Evolutionary conservation across 2,888 invertebrate species (phyloP).

Genomic region (Parelbella ahira): DNA sequence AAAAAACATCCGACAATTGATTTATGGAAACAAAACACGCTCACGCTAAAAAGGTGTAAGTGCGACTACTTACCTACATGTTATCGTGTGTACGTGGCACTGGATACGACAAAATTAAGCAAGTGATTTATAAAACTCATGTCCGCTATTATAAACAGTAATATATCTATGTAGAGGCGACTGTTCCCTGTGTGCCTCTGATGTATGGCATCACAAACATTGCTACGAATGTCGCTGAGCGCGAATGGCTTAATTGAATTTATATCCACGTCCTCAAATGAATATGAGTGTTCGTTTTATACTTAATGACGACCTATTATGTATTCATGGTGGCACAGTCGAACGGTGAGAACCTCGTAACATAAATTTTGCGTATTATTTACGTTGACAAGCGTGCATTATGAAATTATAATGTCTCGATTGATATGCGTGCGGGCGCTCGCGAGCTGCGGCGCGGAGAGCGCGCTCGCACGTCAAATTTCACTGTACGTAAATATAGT

Average conservation of each 20-base stretch:
- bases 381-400: constrained; percentile 75
- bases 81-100: constrained; percentile 32
- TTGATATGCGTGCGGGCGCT: constrained; percentile 61
- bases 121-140: constrained; percentile 31
- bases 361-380: constrained; percentile 81
- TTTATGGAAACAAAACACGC: constrained; percentile 63
- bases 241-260: constrained; percentile 70
- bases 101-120: constrained; percentile 32
- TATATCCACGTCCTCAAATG: constrained; percentile 74
- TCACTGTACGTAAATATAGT: constrained; percentile 35
- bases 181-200: constrained; percentile 32
- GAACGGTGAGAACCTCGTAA: constrained; percentile 78
- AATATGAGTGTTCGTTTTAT: constrained; percentile 63
- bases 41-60: constrained; percentile 45
- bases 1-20: constrained; percentile 19
- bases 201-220: constrained; percentile 32
- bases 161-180: constrained; percentile 32
- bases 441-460: constrained; percentile 57
- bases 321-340: constrained; percentile 63
- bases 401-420: constrained; percentile 75
- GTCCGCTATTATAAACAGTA: constrained; percentile 33
- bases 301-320: constrained; percentile 59
- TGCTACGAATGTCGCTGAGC: constrained; percentile 36
- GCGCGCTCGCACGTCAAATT: constrained; percentile 42
- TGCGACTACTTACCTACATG: constrained; percentile 34